Evolutionary conservation across 2,888 invertebrate species (phyloP).

Genomic region (Archaeoteleia sp.): DNA sequence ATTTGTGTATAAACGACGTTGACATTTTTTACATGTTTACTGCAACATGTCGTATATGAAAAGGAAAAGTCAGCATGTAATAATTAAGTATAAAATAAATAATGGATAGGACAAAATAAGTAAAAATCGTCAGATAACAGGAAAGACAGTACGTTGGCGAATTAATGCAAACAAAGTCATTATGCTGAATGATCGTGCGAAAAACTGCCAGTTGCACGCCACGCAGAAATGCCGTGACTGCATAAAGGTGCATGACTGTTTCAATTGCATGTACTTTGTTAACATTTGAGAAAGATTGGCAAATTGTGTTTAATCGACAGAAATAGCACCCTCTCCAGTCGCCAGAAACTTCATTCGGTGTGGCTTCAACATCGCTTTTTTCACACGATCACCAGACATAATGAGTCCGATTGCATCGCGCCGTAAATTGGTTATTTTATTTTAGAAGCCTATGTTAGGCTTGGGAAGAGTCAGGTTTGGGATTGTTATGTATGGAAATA

Average conservation of each 20-base stretch:
- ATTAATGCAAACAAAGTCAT: slow-evolving; percentile 44
- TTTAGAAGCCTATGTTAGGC: slow-evolving; percentile 9
- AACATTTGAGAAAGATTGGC: slow-evolving; percentile 17
- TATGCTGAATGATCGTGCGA: slow-evolving; percentile 51
- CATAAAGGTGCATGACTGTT: slow-evolving; percentile 44
- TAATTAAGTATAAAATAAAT: no score
- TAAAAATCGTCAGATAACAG: background rate
- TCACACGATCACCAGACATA: slow-evolving; percentile 46
- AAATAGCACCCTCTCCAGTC: slow-evolving; percentile 40
- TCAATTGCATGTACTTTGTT: slow-evolving; percentile 31
- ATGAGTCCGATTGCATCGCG: slow-evolving; percentile 30
- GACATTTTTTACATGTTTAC: no score
- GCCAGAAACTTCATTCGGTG: slow-evolving; percentile 23
- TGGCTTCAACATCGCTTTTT: slow-evolving; percentile 35
- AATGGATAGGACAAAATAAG: background rate
- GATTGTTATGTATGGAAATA: slow-evolving; percentile 29
- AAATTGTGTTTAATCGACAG: slow-evolving; percentile 23
- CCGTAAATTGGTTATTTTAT: slow-evolving; percentile 14
- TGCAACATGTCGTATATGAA: no score
- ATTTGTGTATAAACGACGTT: no score
- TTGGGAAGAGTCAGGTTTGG: no score
- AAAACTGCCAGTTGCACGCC: slow-evolving; percentile 41
- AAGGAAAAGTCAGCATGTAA: no score
- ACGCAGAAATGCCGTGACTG: slow-evolving; percentile 38
- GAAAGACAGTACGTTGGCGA: slow-evolving; percentile 14